Evolutionary conservation across 2,888 invertebrate species (phyloP).

Genomic region (Heteromyza rotundicornis): DNA sequence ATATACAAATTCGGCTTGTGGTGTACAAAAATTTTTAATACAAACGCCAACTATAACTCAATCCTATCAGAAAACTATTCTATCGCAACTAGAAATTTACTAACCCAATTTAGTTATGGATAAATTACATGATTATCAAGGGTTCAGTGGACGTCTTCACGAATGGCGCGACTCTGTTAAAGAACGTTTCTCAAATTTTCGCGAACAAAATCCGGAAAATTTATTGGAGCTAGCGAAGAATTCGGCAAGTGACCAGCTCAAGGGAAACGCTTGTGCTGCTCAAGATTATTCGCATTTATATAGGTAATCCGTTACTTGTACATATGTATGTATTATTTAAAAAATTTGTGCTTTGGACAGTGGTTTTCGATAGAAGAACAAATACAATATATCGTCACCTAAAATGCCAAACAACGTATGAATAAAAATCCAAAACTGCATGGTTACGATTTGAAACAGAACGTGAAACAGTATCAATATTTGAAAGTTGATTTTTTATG

Average conservation of each 20-base stretch:
- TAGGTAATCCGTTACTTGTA: conserved; percentile 63
- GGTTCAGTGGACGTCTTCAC: conserved; percentile 75
- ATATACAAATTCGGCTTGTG: too few species aligned
- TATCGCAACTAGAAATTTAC: too few species aligned
- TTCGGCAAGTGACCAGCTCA: conserved; percentile 50
- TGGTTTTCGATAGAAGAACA: too few species aligned
- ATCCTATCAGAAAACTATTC: too few species aligned
- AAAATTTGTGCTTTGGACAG: not conserved
- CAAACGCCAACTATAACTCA: too few species aligned
- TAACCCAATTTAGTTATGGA: conserved; percentile 79
- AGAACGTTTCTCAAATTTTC: conserved; percentile 70
- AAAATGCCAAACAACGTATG: too few species aligned
- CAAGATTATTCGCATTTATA: conserved; percentile 71
- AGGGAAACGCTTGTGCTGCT: conserved; percentile 59
- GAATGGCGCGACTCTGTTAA: conserved; percentile 70
- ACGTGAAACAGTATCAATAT: too few species aligned
- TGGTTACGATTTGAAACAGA: too few species aligned
- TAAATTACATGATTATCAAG: conserved; percentile 81
- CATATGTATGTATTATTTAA: not conserved
- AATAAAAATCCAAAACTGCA: too few species aligned
- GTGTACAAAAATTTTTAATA: too few species aligned
- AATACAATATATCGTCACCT: too few species aligned
- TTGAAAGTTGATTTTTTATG: too few species aligned
- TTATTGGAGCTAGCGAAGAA: conserved; percentile 65
- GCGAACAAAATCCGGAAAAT: conserved; percentile 68